Conservation (phyloP, 2,797 vertebrate species). For the Tamandua tetradactyla region DNA sequence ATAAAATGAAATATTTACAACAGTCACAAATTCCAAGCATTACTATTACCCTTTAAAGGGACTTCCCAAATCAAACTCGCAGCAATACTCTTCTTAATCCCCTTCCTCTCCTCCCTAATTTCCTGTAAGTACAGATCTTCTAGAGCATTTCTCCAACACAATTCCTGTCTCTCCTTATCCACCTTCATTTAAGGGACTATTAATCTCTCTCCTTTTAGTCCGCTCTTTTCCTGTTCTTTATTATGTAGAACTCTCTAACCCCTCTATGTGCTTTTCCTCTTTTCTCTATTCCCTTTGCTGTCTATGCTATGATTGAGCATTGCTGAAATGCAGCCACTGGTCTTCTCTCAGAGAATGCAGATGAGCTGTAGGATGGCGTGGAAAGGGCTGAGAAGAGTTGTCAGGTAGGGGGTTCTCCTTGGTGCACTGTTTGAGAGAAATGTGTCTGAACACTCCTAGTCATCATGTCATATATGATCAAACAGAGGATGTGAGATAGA, state of each 20-base stretch:
- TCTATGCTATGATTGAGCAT: background rate
- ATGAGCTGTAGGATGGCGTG: background rate
- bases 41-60: background rate
- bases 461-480: background rate
- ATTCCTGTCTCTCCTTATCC: background rate
- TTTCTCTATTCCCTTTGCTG: background rate
- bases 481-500: background rate
- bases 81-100: background rate
- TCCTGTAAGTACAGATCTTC: background rate
- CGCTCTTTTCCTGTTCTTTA: no score
- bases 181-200: background rate
- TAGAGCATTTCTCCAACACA: background rate
- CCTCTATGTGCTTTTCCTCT: background rate
- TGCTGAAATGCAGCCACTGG: background rate
- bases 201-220: background rate
- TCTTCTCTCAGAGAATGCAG: background rate
- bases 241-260: background rate
- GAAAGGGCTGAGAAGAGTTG: background rate
- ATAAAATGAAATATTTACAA: background rate
- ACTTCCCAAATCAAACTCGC: background rate
- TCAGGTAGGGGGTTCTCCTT: background rate
- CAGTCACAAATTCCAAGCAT: background rate
- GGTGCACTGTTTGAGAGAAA: background rate
- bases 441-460: background rate
- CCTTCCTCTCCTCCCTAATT: background rate